These are phyloP conservation scores for Morelia viridis DNA, from an alignment of 2,797 vertebrate species.

Conservation along the genomic window DNA sequence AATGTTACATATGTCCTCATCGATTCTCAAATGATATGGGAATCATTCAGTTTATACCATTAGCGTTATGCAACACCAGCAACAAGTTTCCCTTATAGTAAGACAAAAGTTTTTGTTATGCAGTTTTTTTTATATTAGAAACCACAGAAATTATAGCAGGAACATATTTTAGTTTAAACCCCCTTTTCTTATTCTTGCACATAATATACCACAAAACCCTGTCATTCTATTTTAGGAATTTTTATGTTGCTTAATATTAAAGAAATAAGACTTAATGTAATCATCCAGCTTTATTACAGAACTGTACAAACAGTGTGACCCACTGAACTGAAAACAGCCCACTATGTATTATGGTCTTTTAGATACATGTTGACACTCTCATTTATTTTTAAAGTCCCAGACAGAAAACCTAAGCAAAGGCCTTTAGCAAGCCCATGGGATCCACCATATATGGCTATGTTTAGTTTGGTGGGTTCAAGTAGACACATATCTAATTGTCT, in stretches of 20 bases:
- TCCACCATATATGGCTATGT: conserved; percentile 2
- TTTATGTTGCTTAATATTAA: conserved; percentile 39
- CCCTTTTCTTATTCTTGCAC: too few species aligned
- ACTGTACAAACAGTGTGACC: neutral
- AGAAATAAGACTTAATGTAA: conserved; percentile 48
- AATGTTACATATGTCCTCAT: neutral
- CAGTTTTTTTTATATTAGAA: conserved; percentile 63
- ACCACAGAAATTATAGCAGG: conserved; percentile 70
- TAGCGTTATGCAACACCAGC: conserved; percentile 72
- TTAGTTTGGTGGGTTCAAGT: neutral
- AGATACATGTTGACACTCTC: neutral
- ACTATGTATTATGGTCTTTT: neutral
- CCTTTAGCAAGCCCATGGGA: neutral
- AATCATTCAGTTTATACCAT: conserved; percentile 65
- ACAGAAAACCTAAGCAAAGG: neutral
- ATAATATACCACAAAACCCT: conserved; percentile 6
- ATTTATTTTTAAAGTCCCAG: conserved; percentile 32
- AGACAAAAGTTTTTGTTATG: conserved; percentile 68
- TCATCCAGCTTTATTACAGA: conserved; percentile 39
- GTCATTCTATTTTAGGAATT: conserved; percentile 39
- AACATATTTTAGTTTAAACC: conserved; percentile 65
- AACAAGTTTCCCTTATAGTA: conserved; percentile 71
- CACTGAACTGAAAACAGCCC: conserved; percentile 1
- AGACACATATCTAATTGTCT: neutral
- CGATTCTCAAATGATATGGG: conserved; percentile 61